Conservation (phyloP, 2,113 vertebrate species). For the Oceanites oceanicus region DNA sequence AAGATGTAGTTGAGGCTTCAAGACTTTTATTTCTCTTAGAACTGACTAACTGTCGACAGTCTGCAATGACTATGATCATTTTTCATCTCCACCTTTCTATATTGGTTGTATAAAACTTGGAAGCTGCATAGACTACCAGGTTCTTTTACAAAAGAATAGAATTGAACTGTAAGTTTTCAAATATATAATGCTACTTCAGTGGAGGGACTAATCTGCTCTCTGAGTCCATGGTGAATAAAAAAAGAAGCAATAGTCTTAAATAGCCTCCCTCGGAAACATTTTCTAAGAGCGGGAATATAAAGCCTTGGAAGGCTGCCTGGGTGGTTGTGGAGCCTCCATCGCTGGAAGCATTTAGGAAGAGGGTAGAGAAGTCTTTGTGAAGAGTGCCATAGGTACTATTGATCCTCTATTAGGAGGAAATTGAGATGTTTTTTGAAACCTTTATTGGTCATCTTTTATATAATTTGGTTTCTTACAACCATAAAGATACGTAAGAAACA, state of each 20-base stretch:
- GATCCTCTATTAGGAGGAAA: neutral
- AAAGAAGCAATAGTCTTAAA: neutral
- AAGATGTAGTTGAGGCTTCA: neutral
- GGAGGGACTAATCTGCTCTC: neutral
- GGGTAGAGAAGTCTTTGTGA: neutral
- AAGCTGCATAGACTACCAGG: neutral
- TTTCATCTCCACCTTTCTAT: neutral
- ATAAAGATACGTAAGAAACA: neutral
- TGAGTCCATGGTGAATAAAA: neutral
- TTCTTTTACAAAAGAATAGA: neutral
- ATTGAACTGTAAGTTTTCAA: neutral
- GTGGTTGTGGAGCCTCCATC: neutral
- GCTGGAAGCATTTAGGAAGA: neutral
- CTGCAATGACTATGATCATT: neutral
- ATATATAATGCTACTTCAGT: neutral
- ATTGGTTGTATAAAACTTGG: neutral
- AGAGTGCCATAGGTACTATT: neutral
- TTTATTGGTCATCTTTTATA: neutral
- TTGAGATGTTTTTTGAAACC: neutral
- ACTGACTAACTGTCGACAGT: neutral
- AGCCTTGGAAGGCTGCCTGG: neutral
- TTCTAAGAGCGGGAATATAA: neutral
- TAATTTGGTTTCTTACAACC: neutral
- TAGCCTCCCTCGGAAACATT: neutral
- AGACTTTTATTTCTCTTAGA: neutral